phyloP scores from a whole-genome alignment of 2,797 vertebrate species.

The Danio tinwini region DNA sequence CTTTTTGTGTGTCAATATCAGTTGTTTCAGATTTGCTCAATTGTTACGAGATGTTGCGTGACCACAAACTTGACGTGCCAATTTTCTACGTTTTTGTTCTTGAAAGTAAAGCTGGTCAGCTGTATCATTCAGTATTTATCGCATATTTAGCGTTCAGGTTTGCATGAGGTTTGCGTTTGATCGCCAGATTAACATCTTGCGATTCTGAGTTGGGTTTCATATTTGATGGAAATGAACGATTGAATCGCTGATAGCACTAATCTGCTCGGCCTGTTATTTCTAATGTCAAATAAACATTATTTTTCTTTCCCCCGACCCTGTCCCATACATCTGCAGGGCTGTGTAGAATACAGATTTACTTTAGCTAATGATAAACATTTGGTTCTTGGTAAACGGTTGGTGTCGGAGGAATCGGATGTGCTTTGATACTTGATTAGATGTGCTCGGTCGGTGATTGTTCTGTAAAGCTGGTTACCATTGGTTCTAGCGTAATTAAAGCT shows the following conservation, averaged over 20 bases:
- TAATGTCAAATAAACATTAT: not conserved
- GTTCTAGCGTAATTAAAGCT: conserved; percentile 69
- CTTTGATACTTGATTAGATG: conserved; percentile 74
- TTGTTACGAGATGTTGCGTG: conserved; percentile 41
- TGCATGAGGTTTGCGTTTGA: conserved; percentile 36
- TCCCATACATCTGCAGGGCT: not conserved
- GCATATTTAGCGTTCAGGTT: not conserved
- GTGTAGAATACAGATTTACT: conserved; percentile 59
- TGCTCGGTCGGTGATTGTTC: conserved; percentile 63
- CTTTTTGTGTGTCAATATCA: conserved; percentile 43
- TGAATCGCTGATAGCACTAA: conserved; percentile 25
- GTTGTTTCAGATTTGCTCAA: conserved; percentile 54
- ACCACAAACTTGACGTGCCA: conserved; percentile 25
- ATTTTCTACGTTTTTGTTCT: conserved; percentile 1
- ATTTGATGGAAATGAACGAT: conserved; percentile 17
- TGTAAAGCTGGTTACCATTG: conserved; percentile 65
- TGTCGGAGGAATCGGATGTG: conserved; percentile 48
- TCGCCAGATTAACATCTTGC: conserved; percentile 9
- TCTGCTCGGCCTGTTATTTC: conserved; percentile 1
- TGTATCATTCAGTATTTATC: conserved; percentile 26
- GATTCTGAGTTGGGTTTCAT: conserved; percentile 5
- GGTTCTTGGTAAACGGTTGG: conserved; percentile 69
- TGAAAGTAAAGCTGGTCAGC: conserved; percentile 5
- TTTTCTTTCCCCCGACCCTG: not conserved
- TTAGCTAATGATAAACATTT: conserved; percentile 64